Conservation (phyloP, 2,888 invertebrate genomes). For the Abscondita cerata region DNA sequence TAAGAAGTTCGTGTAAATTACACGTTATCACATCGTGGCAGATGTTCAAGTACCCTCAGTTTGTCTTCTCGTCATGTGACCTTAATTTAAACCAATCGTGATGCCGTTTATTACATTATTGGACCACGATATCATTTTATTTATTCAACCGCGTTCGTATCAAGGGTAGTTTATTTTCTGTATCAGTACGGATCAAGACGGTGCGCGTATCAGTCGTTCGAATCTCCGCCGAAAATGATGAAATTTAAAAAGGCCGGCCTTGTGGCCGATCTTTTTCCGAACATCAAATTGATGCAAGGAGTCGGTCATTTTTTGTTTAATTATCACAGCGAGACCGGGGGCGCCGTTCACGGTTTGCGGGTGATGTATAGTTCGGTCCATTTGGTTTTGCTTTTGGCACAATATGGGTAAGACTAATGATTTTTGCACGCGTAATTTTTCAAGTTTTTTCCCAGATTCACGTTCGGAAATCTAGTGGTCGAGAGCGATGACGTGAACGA, state of each 20-base stretch:
- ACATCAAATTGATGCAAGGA: conserved; percentile 78
- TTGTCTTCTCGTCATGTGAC: conserved; percentile 19
- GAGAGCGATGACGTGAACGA: conserved; percentile 79
- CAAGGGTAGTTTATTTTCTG: too few species aligned
- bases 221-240: conserved; percentile 50
- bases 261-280: conserved; percentile 84
- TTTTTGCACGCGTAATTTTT: not conserved
- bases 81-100: conserved; percentile 16
- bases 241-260: conserved; percentile 70
- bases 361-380: conserved; percentile 68
- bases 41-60: conserved; percentile 14
- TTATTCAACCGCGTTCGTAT: not conserved
- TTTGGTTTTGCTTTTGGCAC: conserved; percentile 67
- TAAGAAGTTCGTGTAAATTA: conserved; percentile 17
- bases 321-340: conserved; percentile 69
- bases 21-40: conserved; percentile 16
- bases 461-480: conserved; percentile 72
- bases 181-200: too few species aligned
- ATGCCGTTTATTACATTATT: conserved; percentile 9
- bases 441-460: conserved; percentile 53
- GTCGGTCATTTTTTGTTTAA: conserved; percentile 82
- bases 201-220: not conserved
- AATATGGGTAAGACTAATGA: conserved; percentile 60
- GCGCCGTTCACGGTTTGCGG: conserved; percentile 63
- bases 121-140: conserved; percentile 24